Conservation (phyloP, 2,888 invertebrate genomes). For the Gastracanthus pulcherrimus region DNA sequence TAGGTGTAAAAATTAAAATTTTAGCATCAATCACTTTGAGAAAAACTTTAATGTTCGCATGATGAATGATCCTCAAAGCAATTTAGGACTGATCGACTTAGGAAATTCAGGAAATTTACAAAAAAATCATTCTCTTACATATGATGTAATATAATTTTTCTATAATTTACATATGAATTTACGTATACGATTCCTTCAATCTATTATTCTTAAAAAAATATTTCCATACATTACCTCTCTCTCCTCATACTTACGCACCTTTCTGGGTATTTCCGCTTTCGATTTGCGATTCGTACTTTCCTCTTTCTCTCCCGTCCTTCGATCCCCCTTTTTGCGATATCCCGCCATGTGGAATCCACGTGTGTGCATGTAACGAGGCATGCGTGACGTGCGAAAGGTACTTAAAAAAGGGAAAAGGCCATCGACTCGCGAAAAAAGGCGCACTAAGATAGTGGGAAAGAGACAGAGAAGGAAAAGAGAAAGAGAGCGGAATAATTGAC, state of each 20-base stretch:
- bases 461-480: neutral
- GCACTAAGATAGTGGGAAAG: neutral
- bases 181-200: too few species aligned
- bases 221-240: too few species aligned
- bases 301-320: neutral
- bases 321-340: neutral
- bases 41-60: too few species aligned
- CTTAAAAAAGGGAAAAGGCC: slow-evolving; percentile 1
- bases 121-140: too few species aligned
- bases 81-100: too few species aligned
- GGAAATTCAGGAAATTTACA: too few species aligned
- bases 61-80: too few species aligned
- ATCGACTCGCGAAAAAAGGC: slow-evolving; percentile 1
- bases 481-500: neutral
- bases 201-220: too few species aligned
- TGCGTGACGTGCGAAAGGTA: neutral
- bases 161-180: too few species aligned
- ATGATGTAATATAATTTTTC: too few species aligned
- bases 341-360: neutral
- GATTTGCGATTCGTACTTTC: neutral
- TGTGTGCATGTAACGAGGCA: neutral
- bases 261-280: neutral
- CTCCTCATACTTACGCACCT: neutral
- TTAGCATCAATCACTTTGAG: too few species aligned
- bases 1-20: too few species aligned